Conservation (phyloP, 2,797 vertebrate genomes). For the Mus spretus region DNA sequence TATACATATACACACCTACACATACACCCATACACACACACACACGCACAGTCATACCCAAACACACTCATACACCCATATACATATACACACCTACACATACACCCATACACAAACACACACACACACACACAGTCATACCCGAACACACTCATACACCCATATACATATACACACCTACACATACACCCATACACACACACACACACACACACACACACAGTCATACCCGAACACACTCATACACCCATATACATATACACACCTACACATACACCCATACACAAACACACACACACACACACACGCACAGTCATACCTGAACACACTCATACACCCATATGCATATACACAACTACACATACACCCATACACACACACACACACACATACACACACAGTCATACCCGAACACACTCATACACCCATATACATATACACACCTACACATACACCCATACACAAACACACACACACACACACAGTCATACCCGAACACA, state of each 20-base stretch:
- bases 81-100: accelerated
- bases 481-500: too few relatives aligned
- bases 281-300: accelerated
- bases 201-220: too few relatives aligned
- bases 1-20: too few relatives aligned
- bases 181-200: neutral
- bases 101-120: neutral
- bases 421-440: accelerated
- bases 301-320: neutral
- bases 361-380: neutral
- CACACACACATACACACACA: too few relatives aligned
- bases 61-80: neutral
- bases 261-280: neutral
- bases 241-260: neutral
- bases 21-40: neutral
- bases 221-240: too few relatives aligned
- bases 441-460: neutral
- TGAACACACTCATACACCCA: neutral
- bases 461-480: neutral
- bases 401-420: too few relatives aligned
- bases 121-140: too few relatives aligned
- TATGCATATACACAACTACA: too few relatives aligned
- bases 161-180: too few relatives aligned
- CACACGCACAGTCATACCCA: too few relatives aligned
- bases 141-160: neutral